Evolutionary conservation across 2,888 invertebrate genomes (phyloP).

Genomic region (Ochropleura leucogaster): DNA sequence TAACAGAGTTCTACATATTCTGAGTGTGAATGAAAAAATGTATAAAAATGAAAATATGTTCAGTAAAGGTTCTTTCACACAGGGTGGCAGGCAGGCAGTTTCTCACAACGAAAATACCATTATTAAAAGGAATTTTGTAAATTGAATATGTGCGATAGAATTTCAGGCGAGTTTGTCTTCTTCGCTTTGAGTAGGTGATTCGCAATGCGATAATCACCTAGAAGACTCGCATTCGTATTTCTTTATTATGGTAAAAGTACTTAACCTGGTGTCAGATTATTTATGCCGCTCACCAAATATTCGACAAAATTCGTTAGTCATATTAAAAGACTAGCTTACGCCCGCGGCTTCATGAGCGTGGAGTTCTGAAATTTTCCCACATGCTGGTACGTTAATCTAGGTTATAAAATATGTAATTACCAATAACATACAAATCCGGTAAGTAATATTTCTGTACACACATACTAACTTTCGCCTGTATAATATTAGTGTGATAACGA

Average conservation of each 20-base stretch:
- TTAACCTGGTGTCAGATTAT: too few species aligned
- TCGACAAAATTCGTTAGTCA: background rate
- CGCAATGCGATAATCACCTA: background rate
- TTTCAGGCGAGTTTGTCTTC: background rate
- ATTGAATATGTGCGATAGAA: too few species aligned
- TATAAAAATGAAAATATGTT: background rate
- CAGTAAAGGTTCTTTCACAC: background rate
- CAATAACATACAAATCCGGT: too few species aligned
- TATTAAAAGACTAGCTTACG: background rate
- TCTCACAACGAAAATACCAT: background rate
- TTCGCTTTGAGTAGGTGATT: background rate
- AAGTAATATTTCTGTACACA: too few species aligned
- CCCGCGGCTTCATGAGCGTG: too few species aligned
- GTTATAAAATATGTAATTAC: too few species aligned
- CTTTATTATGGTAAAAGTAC: too few species aligned
- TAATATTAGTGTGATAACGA: conserved; percentile 17
- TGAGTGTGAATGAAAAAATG: too few species aligned
- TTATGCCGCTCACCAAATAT: too few species aligned
- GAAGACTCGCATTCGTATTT: background rate
- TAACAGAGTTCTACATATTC: background rate
- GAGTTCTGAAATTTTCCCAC: too few species aligned
- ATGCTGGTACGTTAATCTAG: too few species aligned
- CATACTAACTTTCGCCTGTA: too few species aligned
- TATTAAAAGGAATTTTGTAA: background rate
- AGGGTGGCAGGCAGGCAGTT: background rate